phyloP scores from a whole-genome alignment of 1,140 invertebrate species.

The Gonatopus flavifemur region DNA sequence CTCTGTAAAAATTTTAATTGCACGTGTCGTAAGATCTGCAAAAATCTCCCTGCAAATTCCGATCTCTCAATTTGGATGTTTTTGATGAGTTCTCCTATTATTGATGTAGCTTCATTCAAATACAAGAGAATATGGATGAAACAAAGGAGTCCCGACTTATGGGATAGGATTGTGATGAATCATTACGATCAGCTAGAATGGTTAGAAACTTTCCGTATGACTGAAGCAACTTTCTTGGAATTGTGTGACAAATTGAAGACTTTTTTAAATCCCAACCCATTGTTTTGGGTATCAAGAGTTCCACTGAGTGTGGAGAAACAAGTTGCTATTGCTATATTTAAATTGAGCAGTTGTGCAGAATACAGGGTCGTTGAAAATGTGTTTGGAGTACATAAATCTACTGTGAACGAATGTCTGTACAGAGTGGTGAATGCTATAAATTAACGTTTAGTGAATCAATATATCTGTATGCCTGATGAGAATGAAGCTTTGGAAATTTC shows the following conservation, averaged over 20 bases:
- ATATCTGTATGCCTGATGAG: constrained; percentile 13
- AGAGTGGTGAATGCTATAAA: constrained; percentile 14
- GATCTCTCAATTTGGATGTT: too few species aligned
- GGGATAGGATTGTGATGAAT: constrained; percentile 9
- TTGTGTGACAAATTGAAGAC: constrained; percentile 4
- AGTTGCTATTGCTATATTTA: constrained; percentile 22
- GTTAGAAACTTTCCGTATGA: constrained; percentile 14
- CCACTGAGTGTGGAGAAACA: constrained; percentile 14
- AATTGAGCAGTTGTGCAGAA: constrained; percentile 25
- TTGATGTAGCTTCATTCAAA: too few species aligned
- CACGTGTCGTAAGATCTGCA: too few species aligned
- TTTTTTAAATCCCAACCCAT: neutral
- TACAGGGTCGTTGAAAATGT: constrained; percentile 25
- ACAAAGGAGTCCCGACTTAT: constrained; percentile 6
- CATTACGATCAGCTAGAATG: constrained; percentile 5
- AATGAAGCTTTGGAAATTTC: constrained; percentile 7
- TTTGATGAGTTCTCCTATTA: too few species aligned
- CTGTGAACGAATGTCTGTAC: constrained; percentile 17
- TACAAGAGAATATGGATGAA: constrained; percentile 14
- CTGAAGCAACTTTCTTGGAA: constrained; percentile 1
- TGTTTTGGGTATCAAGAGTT: constrained; percentile 9
- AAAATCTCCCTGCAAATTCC: too few species aligned
- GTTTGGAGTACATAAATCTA: constrained; percentile 27
- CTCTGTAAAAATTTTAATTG: too few species aligned
- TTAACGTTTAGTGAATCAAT: constrained; percentile 3